Evolutionary conservation across 1,140 invertebrate genomes (phyloP).

Genomic region (Drosophila watanabei): DNA sequence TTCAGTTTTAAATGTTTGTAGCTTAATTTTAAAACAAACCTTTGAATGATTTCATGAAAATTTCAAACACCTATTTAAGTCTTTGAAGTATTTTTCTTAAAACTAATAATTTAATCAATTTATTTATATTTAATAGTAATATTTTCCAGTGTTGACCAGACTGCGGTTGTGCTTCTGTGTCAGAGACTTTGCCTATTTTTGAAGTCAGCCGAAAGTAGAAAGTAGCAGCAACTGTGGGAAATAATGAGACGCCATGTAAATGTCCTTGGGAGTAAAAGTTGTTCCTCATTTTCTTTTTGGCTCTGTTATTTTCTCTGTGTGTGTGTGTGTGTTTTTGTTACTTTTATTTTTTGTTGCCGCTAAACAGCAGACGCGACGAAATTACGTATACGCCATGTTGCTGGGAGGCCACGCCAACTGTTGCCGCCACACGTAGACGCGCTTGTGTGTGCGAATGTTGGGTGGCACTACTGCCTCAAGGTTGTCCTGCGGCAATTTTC

Average conservation of each 20-base stretch:
- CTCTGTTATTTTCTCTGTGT: slow-evolving; percentile 16
- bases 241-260: slow-evolving; percentile 53
- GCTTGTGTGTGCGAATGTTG: slow-evolving; percentile 4
- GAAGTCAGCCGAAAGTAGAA: slow-evolving; percentile 34
- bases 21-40: too few relatives aligned
- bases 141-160: slow-evolving; percentile 3
- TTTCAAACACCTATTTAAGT: background rate
- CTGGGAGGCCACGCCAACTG: slow-evolving; percentile 51
- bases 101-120: too few relatives aligned
- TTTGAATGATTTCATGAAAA: background rate
- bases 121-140: background rate
- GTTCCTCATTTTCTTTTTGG: slow-evolving; percentile 44
- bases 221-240: slow-evolving; percentile 43
- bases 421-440: slow-evolving; percentile 56
- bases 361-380: slow-evolving; percentile 64
- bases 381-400: slow-evolving; percentile 73
- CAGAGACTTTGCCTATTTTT: slow-evolving; percentile 47
- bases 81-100: too few relatives aligned
- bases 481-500: slow-evolving; percentile 46
- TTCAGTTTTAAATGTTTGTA: too few relatives aligned
- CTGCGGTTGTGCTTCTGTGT: slow-evolving; percentile 22
- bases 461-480: slow-evolving; percentile 42
- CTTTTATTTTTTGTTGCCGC: slow-evolving; percentile 24
- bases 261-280: slow-evolving; percentile 61
- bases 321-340: slow-evolving; percentile 10